A percentile compares a stretch with the other conserved stretches of the same genome.
Evolutionary conservation across 2,113 vertebrate species (phyloP).

Genomic region (Dolichotis patagonum): DNA sequence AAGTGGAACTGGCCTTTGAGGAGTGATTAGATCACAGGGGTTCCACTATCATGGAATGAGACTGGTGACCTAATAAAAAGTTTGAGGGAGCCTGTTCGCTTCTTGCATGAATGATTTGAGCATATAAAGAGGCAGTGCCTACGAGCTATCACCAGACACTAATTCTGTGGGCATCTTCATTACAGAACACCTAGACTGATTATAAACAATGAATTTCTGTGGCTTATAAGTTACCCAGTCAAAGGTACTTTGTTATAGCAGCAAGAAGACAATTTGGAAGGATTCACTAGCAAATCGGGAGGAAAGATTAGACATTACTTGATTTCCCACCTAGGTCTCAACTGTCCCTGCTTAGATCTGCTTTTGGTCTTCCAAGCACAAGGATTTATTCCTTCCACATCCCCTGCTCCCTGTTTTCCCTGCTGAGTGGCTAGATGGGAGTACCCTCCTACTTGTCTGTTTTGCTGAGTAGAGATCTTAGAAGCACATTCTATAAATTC

Average conservation of each 20-base stretch:
- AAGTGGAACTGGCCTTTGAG: not conserved
- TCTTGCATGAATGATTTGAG: too few species aligned
- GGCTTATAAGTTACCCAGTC: not conserved
- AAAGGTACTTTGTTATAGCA: not conserved
- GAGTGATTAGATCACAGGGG: not conserved
- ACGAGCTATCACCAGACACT: not conserved
- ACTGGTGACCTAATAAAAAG: not conserved
- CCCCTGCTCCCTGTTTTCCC: not conserved
- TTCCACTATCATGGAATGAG: not conserved
- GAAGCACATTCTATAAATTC: not conserved
- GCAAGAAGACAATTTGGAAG: not conserved
- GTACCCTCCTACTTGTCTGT: not conserved
- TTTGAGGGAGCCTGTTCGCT: not conserved
- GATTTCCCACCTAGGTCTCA: not conserved
- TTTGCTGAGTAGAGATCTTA: not conserved
- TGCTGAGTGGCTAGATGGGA: not conserved
- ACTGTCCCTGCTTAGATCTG: not conserved
- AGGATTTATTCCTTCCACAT: not conserved
- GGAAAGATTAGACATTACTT: not conserved
- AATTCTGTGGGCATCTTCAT: not conserved
- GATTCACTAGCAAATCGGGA: not conserved
- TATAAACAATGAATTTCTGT: not conserved
- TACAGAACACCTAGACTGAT: not conserved
- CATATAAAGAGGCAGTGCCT: not conserved
- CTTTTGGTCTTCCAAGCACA: not conserved